Evolutionary conservation across 35 echinoderm and acorn worm species (phyloP), one percentile per base, ranked within the genome.

Genomic region (Hemicentrotus pulcherrimus): DNA sequence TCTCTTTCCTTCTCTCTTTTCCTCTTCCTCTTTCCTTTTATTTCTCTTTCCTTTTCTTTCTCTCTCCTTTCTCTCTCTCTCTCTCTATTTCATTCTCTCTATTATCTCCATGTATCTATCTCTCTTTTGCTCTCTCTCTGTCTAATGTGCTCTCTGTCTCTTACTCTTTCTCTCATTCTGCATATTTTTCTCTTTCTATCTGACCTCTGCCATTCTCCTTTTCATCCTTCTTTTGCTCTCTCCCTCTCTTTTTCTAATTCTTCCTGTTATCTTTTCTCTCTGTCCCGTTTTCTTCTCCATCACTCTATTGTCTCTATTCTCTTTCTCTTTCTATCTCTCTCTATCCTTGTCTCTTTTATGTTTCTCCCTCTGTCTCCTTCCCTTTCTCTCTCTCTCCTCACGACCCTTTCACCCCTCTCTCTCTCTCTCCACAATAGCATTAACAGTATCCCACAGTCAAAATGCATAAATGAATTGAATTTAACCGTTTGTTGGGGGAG

Each of bases 391-490:
- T 78, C 19, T 78, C 16, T 28, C 28, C 65, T 78, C 18, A 28
- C 22, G 13, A 1, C 61, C 18, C 22, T 70, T 70, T 70, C 61
- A 16, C 22, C 65, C 24, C 19, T 8, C 65, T n/a, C 52, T 14
- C 52, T 59, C 52, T 28, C 24, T 8, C 65, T 78, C 65, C 65
- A 28, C 32, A 90, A 35, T 90, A 47, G 46, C 31, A 41, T 90
- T 90, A 90, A 47, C 16, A 47, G 32, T 90, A 45, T 47, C 32
- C 88, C 88, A 47, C 88, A 90, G 88, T 90, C 88, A 90, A 90
- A 90, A 19, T 55, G 47, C 91, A 19, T 58, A 48, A 93, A 93
- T 93, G 46, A 93, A 93, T 93, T 93, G 91, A 93, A 93, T 93
- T 58, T 93, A 47, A 58, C 45, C 88, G 15, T 33, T 47, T 93